Evolutionary conservation across 2,888 invertebrate species (phyloP), one percentile per base, ranked within the genome.

Genomic region (Deilephila elpenor): DNA sequence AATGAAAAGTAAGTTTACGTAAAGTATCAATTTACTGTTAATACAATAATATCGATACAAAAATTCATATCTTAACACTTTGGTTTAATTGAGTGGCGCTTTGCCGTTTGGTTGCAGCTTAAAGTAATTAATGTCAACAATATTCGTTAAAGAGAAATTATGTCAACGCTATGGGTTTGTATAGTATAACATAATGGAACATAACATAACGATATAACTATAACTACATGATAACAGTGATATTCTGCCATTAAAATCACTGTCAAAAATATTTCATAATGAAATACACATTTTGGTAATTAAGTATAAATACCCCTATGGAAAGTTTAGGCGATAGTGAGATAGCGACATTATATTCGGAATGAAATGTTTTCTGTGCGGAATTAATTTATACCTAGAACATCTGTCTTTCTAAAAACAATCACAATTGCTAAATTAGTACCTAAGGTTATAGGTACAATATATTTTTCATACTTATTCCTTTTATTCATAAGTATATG

Each of bases 11-110:
- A 20, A 61, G 60, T 75, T 77, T 87, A 85, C 75, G 80, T 89
- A 89, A 91, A 90, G 89, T 91, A 90, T 85, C 88, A 91, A 90
- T 91, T 91, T 91, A 91, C 81, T 86, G 83, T 80, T 77, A 83
- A 79, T 84, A 86, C 84, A 87, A 84, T 87, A 87, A 88, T 83
- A 86, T 86, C 82, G 82, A 86, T 89, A 90, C 83, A 89, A 88
- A 72, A 87, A 85, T 79, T 86, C 82, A 81, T 74, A 75, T 81
- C 82, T 82, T 77, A 82, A 83, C 80, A 84, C 86, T 89, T 89
- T 88, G 87, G 87, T 88, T 85, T 82, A 77, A 74, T 67, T 67
- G 51, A 51, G n/a, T 59, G 60, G 14, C 56, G 8, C 70, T 37
- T 60, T 60, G n/a, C 14, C 32, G 37, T 70, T 51, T 70, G 70